Evolutionary conservation across 2,888 invertebrate species (phyloP).

Genomic region (Drosophila lacicola): DNA sequence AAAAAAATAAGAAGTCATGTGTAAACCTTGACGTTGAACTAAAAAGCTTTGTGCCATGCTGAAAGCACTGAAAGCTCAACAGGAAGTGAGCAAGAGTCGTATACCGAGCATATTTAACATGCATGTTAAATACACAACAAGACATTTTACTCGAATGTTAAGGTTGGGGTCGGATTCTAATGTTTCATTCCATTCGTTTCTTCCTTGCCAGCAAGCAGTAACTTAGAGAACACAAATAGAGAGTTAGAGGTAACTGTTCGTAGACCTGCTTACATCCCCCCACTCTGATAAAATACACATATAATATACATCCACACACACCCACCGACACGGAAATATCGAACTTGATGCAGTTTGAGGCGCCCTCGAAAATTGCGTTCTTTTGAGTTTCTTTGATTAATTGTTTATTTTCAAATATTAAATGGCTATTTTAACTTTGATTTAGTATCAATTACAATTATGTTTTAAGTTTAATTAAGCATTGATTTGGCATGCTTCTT

Average conservation of each 20-base stretch:
- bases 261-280: not conserved
- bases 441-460: not conserved
- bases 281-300: not conserved
- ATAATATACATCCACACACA: not conserved
- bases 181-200: not conserved
- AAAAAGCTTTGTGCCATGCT: too few species aligned
- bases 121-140: not conserved
- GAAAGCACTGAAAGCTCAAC: too few species aligned
- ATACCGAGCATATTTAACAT: not conserved
- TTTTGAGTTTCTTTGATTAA: not conserved
- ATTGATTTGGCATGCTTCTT: slow-evolving; percentile 14
- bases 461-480: slow-evolving; percentile 1
- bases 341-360: slow-evolving; percentile 12
- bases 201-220: not conserved
- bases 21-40: too few species aligned
- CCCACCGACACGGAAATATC: not conserved
- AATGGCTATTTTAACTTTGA: not conserved
- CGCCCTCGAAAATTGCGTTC: slow-evolving; percentile 13
- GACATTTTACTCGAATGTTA: not conserved
- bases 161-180: not conserved
- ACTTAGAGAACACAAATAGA: not conserved
- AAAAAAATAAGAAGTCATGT: too few species aligned
- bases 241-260: not conserved
- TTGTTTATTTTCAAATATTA: not conserved
- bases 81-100: too few species aligned